A percentile compares a stretch with the other conserved stretches of the same genome.
Evolutionary conservation across 1,140 invertebrate genomes (phyloP).

Genomic region (Gonioctena quinquepunctata): DNA sequence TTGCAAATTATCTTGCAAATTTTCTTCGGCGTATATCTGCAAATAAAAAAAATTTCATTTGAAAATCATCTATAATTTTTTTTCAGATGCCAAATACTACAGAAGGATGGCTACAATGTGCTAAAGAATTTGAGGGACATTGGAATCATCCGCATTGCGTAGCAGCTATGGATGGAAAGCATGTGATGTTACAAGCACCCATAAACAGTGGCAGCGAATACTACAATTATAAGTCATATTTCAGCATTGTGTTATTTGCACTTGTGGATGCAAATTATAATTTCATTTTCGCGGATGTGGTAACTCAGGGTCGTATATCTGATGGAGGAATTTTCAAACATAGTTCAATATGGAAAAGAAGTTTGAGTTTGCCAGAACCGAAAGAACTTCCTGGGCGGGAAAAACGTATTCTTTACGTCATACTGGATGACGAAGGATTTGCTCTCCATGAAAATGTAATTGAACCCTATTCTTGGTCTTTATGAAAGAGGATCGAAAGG

Average conservation of each 20-base stretch:
- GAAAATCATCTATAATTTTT: not conserved
- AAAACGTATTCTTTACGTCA: not conserved
- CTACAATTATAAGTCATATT: conserved; percentile 17
- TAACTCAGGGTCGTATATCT: conserved; percentile 20
- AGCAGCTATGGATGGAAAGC: conserved; percentile 20
- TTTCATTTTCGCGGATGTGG: conserved; percentile 19
- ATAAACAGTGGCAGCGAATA: conserved; percentile 23
- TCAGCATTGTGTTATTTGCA: conserved; percentile 26
- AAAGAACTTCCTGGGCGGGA: conserved; percentile 3
- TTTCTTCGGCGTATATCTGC: not conserved
- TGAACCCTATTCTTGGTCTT: not conserved
- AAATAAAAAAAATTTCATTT: not conserved
- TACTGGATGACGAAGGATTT: not conserved
- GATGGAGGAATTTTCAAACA: conserved; percentile 11
- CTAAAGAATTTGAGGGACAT: not conserved
- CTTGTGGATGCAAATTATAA: conserved; percentile 26
- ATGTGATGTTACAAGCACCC: conserved; percentile 12
- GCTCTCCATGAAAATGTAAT: not conserved
- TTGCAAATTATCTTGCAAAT: too few relatives aligned
- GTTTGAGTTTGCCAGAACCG: not conserved
- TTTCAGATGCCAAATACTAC: not conserved
- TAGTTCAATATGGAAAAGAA: not conserved
- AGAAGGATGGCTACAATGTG: conserved; percentile 11
- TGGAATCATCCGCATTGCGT: conserved; percentile 15
- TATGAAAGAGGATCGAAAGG: not conserved